A percentile compares a stretch with the other conserved stretches of the same genome.
Conservation (phyloP, 2,797 vertebrate species). For the Microctenopoma stevenorrisi region DNA sequence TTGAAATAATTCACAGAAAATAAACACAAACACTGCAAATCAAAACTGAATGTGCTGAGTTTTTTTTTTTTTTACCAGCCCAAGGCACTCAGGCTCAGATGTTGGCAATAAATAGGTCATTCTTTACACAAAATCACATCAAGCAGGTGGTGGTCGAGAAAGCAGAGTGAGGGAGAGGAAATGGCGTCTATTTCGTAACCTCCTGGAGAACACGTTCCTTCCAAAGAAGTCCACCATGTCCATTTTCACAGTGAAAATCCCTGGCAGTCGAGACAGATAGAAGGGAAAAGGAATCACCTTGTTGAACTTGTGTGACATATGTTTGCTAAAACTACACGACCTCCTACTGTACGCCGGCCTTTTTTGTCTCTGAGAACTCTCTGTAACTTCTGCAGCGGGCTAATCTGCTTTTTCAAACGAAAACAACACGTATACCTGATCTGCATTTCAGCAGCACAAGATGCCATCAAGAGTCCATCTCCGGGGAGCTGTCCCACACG, state of each 20-base stretch:
- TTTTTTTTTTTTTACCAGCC: slow-evolving; percentile 78
- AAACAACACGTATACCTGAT: slow-evolving; percentile 34
- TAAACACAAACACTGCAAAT: slow-evolving; percentile 79
- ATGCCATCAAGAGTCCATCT: slow-evolving; percentile 40
- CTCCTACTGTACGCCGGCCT: slow-evolving; percentile 50
- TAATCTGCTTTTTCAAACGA: slow-evolving; percentile 39
- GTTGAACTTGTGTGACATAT: slow-evolving; percentile 62
- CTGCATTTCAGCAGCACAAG: slow-evolving; percentile 45
- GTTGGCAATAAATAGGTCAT: slow-evolving; percentile 84
- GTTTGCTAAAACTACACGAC: slow-evolving; percentile 61
- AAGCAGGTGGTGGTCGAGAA: slow-evolving; percentile 79
- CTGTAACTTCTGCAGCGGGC: slow-evolving; percentile 39
- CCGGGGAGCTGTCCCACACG: slow-evolving; percentile 56
- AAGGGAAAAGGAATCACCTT: slow-evolving; percentile 54
- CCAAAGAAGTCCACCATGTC: slow-evolving; percentile 59
- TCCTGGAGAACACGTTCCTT: slow-evolving; percentile 59
- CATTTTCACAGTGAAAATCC: slow-evolving; percentile 80
- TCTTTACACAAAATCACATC: slow-evolving; percentile 76
- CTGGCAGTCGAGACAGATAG: slow-evolving; percentile 72
- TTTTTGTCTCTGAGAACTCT: slow-evolving; percentile 47
- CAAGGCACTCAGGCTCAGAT: slow-evolving; percentile 90
- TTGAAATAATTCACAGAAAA: slow-evolving; percentile 69
- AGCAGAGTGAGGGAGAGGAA: slow-evolving; percentile 66
- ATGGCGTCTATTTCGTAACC: slow-evolving; percentile 52
- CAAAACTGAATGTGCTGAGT: slow-evolving; percentile 78